Conservation (phyloP, 2,113 vertebrate species). For the Athene cunicularia region DNA sequence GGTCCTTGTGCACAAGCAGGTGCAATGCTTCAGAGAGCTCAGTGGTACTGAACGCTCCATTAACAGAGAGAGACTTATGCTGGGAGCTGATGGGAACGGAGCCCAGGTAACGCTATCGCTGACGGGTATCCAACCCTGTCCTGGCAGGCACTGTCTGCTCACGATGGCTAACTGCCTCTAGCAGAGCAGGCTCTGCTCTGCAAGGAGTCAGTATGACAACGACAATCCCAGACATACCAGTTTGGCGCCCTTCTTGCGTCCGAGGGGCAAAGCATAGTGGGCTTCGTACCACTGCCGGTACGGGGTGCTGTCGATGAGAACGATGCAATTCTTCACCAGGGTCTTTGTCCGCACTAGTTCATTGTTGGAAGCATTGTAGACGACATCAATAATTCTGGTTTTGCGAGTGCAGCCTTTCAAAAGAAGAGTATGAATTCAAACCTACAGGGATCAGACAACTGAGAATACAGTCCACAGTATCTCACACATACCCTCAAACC, state of each 20-base stretch:
- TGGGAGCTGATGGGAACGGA: accelerated
- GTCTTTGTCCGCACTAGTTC: constrained; percentile 98
- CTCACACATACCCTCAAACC: not conserved
- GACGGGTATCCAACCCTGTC: accelerated
- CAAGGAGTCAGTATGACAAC: not conserved
- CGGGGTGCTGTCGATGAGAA: constrained; percentile 92
- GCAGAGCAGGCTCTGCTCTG: not conserved
- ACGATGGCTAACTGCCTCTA: not conserved
- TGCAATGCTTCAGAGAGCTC: not conserved
- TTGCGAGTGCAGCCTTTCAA: constrained; percentile 93
- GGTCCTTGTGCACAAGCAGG: not conserved
- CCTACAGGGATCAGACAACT: not conserved
- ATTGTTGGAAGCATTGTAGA: constrained; percentile 99
- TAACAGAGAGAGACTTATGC: not conserved
- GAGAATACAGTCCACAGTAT: not conserved
- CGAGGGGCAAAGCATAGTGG: constrained; percentile 92
- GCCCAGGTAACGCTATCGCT: accelerated
- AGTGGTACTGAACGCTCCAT: accelerated
- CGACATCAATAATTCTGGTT: constrained; percentile 97
- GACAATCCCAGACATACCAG: constrained; percentile 76
- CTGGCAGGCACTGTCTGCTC: not conserved
- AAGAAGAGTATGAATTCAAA: constrained; percentile 1
- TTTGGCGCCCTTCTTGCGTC: constrained; percentile 98
- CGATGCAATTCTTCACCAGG: constrained; percentile 97
- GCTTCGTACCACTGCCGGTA: constrained; percentile 98